A percentile compares a stretch with the other conserved stretches of the same genome.
These are phyloP conservation scores for Tragelaphus scriptus DNA, from an alignment of 2,113 vertebrate genomes.

Conservation along the genomic window DNA sequence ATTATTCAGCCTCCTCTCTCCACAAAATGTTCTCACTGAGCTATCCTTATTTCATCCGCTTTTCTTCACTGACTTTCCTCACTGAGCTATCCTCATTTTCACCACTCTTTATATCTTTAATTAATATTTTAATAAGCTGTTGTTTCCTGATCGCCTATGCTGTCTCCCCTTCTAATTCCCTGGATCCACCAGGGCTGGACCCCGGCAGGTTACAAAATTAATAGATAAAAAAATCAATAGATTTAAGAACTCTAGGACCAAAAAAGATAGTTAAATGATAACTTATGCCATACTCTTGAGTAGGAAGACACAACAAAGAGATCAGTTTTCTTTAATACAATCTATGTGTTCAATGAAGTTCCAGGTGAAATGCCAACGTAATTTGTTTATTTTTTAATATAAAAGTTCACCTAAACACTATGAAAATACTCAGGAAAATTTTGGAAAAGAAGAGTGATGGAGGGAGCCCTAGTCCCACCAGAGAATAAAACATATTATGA, in stretches of 20 bases:
- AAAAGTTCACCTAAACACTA: constrained; percentile 6
- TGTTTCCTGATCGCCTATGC: no score
- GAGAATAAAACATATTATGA: background rate
- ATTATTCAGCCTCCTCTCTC: no score
- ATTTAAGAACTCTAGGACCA: background rate
- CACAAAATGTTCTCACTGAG: no score
- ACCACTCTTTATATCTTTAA: no score
- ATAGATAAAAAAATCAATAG: background rate
- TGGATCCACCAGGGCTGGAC: no score
- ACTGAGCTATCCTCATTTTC: no score
- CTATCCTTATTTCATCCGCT: no score
- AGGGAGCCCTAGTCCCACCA: background rate
- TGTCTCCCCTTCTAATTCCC: no score
- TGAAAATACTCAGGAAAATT: constrained; percentile 24
- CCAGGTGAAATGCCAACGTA: background rate
- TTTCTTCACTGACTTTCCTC: no score
- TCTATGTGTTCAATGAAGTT: background rate
- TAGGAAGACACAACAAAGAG: background rate
- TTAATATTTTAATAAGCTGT: no score
- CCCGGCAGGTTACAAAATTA: background rate
- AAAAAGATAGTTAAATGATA: background rate
- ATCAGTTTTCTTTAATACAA: background rate
- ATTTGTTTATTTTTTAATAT: background rate
- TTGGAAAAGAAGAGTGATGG: background rate
- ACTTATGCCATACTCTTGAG: background rate